Conservation (phyloP, 2,888 invertebrate genomes). For the Rhorus exstirpatorius region DNA sequence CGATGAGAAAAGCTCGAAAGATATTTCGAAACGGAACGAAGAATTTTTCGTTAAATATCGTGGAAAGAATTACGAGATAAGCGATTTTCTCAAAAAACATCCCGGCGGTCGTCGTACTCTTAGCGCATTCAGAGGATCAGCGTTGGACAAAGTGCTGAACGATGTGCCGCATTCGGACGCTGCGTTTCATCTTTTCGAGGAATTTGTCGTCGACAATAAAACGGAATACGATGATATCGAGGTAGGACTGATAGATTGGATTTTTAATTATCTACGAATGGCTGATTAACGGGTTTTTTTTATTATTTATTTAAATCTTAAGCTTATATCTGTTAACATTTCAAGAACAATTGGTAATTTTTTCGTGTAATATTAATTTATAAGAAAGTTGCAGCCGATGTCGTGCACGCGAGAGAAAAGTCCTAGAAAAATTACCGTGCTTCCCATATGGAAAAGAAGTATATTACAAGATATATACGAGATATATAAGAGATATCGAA, state of each 20-base stretch:
- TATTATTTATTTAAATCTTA: too few species aligned
- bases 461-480: too few species aligned
- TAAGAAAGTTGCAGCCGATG: too few species aligned
- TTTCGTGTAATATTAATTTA: too few species aligned
- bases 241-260: slow-evolving; percentile 69
- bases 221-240: slow-evolving; percentile 79
- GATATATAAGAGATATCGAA: too few species aligned
- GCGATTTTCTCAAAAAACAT: slow-evolving; percentile 90
- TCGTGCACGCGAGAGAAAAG: too few species aligned
- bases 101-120: slow-evolving; percentile 91
- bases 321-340: too few species aligned
- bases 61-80: slow-evolving; percentile 89
- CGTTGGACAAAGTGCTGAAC: slow-evolving; percentile 87
- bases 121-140: slow-evolving; percentile 87
- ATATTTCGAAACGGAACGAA: slow-evolving; percentile 30
- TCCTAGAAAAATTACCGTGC: too few species aligned
- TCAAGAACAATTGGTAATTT: too few species aligned
- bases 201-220: slow-evolving; percentile 87
- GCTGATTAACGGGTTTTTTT: not conserved
- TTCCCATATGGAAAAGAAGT: too few species aligned
- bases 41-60: slow-evolving; percentile 85
- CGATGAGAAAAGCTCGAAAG: slow-evolving; percentile 1
- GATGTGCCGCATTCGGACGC: slow-evolving; percentile 89
- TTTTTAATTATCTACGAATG: not conserved
- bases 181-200: slow-evolving; percentile 89